Percentiles rank a stretch among this genome's conserved stretches.
These are phyloP conservation scores for Ammodytes marinus DNA, from an alignment of 2,113 vertebrate genomes.

Conservation along the genomic window DNA sequence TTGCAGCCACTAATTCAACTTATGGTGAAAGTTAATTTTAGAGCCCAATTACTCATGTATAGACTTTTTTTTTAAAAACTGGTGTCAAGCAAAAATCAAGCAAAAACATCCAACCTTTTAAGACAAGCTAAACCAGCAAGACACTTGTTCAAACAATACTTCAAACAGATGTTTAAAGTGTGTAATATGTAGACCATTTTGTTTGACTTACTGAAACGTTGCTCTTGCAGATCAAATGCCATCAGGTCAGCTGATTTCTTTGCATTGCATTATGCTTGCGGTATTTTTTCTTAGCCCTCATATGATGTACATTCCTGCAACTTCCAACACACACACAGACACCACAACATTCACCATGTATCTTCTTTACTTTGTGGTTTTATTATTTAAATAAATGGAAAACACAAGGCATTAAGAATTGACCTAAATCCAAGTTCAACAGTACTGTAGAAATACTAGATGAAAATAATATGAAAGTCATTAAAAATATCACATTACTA, in stretches of 20 bases:
- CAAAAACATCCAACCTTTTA: slow-evolving; percentile 17
- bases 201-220: not conserved
- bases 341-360: not conserved
- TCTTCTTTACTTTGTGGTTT: not conserved
- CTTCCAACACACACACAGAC: not conserved
- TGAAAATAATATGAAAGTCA: not conserved
- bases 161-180: not conserved
- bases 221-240: not conserved
- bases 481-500: not conserved
- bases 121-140: not conserved
- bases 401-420: not conserved
- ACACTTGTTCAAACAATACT: slow-evolving; percentile 7
- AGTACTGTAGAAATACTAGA: not conserved
- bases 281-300: too few species aligned
- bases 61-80: slow-evolving; percentile 57
- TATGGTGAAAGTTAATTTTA: slow-evolving; percentile 75
- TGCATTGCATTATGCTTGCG: not conserved
- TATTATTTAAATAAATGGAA: slow-evolving; percentile 34
- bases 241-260: not conserved
- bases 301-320: not conserved
- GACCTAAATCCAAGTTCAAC: not conserved
- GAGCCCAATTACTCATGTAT: slow-evolving; percentile 68
- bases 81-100: not conserved
- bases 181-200: not conserved
- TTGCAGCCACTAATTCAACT: slow-evolving; percentile 81